phyloP scores from a whole-genome alignment of 2,888 invertebrate species.

The Antheraea assamensis region DNA sequence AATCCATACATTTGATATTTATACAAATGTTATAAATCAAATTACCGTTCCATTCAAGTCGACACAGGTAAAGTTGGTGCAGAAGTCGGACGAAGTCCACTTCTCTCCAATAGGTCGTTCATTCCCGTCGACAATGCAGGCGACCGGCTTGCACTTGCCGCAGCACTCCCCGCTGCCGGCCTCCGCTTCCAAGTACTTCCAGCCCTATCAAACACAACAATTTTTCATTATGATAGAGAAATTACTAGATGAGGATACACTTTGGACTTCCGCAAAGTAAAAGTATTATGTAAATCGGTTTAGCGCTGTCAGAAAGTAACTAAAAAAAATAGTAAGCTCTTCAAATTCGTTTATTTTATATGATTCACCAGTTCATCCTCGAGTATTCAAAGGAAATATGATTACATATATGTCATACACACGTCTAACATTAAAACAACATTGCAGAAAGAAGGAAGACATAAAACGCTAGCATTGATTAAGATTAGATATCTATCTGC shows the following conservation, averaged over 20 bases:
- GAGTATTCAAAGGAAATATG: too few species aligned
- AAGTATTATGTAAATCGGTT: too few species aligned
- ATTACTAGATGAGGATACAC: too few species aligned
- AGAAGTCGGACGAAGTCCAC: slow-evolving; percentile 84
- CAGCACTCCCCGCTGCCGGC: slow-evolving; percentile 81
- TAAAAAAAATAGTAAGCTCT: too few species aligned
- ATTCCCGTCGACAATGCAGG: slow-evolving; percentile 80
- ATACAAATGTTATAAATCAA: slow-evolving; percentile 15
- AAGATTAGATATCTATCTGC: background rate
- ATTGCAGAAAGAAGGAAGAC: too few species aligned
- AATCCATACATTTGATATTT: too few species aligned
- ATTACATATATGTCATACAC: too few species aligned
- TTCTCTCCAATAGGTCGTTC: slow-evolving; percentile 73
- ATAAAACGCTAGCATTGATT: background rate
- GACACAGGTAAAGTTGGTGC: slow-evolving; percentile 83
- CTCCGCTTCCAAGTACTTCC: slow-evolving; percentile 76
- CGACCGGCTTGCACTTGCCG: slow-evolving; percentile 84
- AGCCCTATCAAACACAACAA: slow-evolving; percentile 82
- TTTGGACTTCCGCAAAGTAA: too few species aligned
- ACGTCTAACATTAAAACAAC: background rate
- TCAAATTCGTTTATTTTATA: too few species aligned
- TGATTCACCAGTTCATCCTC: too few species aligned
- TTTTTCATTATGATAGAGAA: too few species aligned
- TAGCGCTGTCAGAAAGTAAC: too few species aligned
- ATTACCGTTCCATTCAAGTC: slow-evolving; percentile 77